Evolutionary conservation across 2,888 invertebrate species (phyloP), one percentile per base, ranked within the genome.

Genomic region (Noctua janthe): DNA sequence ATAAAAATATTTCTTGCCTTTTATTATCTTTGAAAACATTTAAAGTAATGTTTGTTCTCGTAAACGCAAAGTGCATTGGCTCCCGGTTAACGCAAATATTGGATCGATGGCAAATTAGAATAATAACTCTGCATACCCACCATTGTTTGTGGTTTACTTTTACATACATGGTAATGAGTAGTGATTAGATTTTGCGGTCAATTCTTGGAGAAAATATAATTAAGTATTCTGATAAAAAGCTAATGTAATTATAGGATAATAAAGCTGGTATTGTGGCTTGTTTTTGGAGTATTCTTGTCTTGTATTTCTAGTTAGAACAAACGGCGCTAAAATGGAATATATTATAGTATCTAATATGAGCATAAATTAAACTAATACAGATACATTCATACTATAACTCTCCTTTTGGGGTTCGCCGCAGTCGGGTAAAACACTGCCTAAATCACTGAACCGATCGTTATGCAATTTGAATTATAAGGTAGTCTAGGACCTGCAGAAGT

Each of bases 51-150:
- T 88, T 89, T 89, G 83, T 76, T 82, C 81, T 81, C 78, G 69
- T 79, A 71, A 86, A 84, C 77, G 78, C 78, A 85, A 89, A 90
- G 89, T 87, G 90, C 90, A 90, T 83, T 90, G 87, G 84, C 90
- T 87, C 76, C 85, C 74, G 51, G 76, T 70, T 23, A 73, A 69
- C 74, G 84, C 85, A 84, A 89, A 89, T 89, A 89, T 89, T 89
- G 78, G 67, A 71, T 47, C 77, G 71, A 87, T 83, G 82, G 82
- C 81, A 83, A 87, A 89, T 89, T 83, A 81, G 80, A 88, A 80
- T 83, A 87, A 72, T 78, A 72, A 76, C 78, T 83, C 49, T 74
- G 78, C 78, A 71, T 78, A 70, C 51, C 35, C 56, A 39, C 39
- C n/a, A 74, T 84, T 81, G 69, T 75, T 84, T 71, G 49, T 29